phyloP scores from a whole-genome alignment of 2,888 invertebrate genomes.

The Dastarcus helophoroides region DNA sequence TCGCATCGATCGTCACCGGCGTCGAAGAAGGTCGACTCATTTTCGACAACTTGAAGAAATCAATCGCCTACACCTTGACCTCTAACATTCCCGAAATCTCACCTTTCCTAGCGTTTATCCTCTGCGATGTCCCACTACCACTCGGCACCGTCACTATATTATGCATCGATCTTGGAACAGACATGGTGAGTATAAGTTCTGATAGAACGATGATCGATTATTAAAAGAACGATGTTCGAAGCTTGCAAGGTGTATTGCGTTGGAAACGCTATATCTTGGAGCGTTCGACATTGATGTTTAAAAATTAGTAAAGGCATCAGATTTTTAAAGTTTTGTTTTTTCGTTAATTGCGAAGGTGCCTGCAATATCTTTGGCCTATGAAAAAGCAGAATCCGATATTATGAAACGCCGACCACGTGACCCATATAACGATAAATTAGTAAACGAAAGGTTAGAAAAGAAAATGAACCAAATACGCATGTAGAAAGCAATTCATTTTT shows the following conservation, averaged over 20 bases:
- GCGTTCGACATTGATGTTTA: neutral
- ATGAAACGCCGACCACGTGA: slow-evolving; percentile 89
- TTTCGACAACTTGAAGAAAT: slow-evolving; percentile 97
- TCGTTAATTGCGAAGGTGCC: slow-evolving; percentile 51
- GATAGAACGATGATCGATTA: neutral
- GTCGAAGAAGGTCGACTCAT: slow-evolving; percentile 90
- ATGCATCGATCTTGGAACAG: slow-evolving; percentile 98
- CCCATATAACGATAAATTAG: slow-evolving; percentile 83
- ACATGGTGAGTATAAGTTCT: slow-evolving; percentile 66
- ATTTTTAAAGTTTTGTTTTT: slow-evolving; percentile 13
- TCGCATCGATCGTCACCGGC: slow-evolving; percentile 95
- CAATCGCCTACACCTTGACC: slow-evolving; percentile 93
- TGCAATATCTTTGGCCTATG: slow-evolving; percentile 87
- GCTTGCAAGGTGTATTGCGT: slow-evolving; percentile 4
- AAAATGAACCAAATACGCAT: slow-evolving; percentile 18
- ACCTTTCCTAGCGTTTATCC: slow-evolving; percentile 93
- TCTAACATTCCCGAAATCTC: slow-evolving; percentile 98
- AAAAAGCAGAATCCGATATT: slow-evolving; percentile 84
- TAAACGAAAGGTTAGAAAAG: slow-evolving; percentile 69
- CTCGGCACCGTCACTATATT: slow-evolving; percentile 95
- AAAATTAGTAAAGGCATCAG: slow-evolving; percentile 21
- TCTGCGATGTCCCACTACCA: slow-evolving; percentile 88
- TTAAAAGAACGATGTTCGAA: neutral
- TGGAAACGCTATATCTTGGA: too few species aligned
- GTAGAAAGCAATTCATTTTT: slow-evolving; percentile 19